Percentiles rank a stretch among this genome's conserved stretches.
These are phyloP conservation scores for Oenanthe melanoleuca DNA, from an alignment of 2,113 vertebrate species.

Conservation along the genomic window DNA sequence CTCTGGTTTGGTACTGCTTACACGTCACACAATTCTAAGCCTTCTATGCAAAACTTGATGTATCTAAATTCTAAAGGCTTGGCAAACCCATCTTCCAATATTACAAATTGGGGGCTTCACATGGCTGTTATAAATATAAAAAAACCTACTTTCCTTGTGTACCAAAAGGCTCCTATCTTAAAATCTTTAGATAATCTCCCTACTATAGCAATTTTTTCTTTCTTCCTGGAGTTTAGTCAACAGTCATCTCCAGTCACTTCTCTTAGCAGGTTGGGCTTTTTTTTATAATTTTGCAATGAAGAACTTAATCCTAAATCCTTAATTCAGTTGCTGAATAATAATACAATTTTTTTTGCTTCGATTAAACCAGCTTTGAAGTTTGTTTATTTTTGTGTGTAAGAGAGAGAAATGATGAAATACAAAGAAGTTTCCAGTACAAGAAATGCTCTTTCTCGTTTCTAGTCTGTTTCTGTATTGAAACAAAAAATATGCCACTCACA, in stretches of 20 bases:
- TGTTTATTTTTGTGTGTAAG: neutral
- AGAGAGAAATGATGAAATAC: neutral
- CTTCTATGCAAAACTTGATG: neutral
- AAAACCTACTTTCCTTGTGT: neutral
- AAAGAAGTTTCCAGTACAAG: neutral
- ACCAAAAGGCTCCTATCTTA: neutral
- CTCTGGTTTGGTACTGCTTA: neutral
- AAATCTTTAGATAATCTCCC: neutral
- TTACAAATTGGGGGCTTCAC: neutral
- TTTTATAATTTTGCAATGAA: neutral
- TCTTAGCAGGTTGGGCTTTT: neutral
- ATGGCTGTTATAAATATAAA: neutral
- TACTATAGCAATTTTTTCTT: neutral
- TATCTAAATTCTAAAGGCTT: neutral
- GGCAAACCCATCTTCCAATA: neutral
- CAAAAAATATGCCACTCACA: neutral
- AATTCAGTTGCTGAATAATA: neutral
- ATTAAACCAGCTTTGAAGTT: neutral
- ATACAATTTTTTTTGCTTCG: neutral
- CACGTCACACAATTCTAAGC: neutral
- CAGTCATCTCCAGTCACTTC: neutral
- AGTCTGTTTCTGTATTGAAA: neutral
- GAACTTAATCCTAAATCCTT: neutral
- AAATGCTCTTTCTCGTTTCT: neutral
- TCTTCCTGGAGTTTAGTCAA: neutral